Percentiles rank a stretch among this genome's conserved stretches.
Conservation (phyloP, 2,888 invertebrate species). For the Pristionchus fissidentatus region DNA sequence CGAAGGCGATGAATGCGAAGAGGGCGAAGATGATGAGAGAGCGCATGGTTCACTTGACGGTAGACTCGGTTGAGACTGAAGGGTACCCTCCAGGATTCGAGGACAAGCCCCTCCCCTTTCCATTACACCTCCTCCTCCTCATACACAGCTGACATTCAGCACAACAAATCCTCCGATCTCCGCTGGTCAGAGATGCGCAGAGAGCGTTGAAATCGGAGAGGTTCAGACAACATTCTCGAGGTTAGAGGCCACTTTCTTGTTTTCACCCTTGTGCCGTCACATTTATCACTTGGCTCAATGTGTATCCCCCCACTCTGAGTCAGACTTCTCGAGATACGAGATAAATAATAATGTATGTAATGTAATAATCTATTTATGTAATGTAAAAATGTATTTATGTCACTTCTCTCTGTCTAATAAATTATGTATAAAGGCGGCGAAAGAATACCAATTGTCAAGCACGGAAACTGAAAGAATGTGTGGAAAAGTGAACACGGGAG, state of each 20-base stretch:
- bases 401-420: not conserved
- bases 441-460: constrained; percentile 10
- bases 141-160: not conserved
- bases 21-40: not conserved
- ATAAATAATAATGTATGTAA: too few species aligned
- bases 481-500: not conserved
- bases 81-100: too few species aligned
- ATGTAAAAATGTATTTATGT: not conserved
- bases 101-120: not conserved
- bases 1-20: not conserved
- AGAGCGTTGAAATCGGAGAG: not conserved
- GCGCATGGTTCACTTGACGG: not conserved
- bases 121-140: not conserved
- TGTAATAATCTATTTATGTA: not conserved
- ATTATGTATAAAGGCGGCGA: not conserved
- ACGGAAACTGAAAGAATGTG: not conserved
- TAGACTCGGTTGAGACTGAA: not conserved
- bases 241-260: not conserved
- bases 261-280: not conserved
- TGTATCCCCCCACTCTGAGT: too few species aligned
- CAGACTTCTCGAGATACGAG: too few species aligned
- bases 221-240: not conserved
- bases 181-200: not conserved
- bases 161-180: not conserved
- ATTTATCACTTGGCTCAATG: not conserved